Evolutionary conservation across 2,888 invertebrate species (phyloP).

Genomic region (Amaurobius ferox): DNA sequence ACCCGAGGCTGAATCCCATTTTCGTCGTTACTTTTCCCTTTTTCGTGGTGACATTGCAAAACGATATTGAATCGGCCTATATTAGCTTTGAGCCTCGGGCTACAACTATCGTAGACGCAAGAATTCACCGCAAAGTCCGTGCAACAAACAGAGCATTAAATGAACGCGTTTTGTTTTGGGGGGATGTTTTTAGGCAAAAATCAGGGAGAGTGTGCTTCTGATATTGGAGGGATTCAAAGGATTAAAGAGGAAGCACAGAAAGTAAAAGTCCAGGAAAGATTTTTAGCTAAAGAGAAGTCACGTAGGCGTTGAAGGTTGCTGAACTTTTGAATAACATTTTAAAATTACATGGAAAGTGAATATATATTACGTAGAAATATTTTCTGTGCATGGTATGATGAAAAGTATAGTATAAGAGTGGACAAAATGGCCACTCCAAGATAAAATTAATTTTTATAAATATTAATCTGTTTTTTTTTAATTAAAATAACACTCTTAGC

Average conservation of each 20-base stretch:
- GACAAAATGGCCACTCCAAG: too few relatives aligned
- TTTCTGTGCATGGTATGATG: too few relatives aligned
- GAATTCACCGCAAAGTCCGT: background rate
- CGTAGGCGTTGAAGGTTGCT: background rate
- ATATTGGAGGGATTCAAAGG: background rate
- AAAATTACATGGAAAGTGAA: too few relatives aligned
- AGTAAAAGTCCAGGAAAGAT: background rate
- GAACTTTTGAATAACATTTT: background rate
- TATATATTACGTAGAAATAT: too few relatives aligned
- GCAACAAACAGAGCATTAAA: constrained; percentile 2
- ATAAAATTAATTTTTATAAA: too few relatives aligned
- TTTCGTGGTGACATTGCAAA: background rate
- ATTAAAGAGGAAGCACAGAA: background rate
- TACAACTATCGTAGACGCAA: background rate
- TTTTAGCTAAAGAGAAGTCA: background rate
- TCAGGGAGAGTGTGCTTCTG: background rate
- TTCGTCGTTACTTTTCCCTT: background rate
- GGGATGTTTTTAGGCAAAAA: background rate
- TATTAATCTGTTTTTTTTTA: too few relatives aligned
- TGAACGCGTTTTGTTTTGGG: background rate
- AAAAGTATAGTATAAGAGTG: too few relatives aligned
- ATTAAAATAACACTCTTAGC: too few relatives aligned
- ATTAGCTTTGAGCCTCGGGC: background rate
- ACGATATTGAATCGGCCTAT: background rate
- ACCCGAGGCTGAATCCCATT: background rate